A percentile compares a stretch with the other conserved stretches of the same genome.
These are phyloP conservation scores for Laticauda colubrina DNA, from an alignment of 2,113 vertebrate genomes.

Conservation along the genomic window DNA sequence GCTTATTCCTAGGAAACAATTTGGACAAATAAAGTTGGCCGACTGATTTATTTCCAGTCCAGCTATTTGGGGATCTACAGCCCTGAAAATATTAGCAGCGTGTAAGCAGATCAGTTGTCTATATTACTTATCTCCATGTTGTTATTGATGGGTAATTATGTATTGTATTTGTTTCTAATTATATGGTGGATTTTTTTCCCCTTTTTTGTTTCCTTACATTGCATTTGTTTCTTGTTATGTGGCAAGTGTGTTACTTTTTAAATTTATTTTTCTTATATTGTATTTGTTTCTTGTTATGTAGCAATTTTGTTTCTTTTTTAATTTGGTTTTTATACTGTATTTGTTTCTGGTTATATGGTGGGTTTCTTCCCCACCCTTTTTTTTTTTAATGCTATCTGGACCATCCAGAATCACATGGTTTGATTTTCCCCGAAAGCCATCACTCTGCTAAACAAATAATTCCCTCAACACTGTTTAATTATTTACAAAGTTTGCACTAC, in stretches of 20 bases:
- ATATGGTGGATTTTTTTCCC: background rate
- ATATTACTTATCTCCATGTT: background rate
- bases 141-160: background rate
- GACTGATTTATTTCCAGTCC: background rate
- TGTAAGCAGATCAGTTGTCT: background rate
- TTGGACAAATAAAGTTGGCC: background rate
- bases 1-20: background rate
- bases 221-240: background rate
- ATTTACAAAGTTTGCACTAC: too few species aligned
- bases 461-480: too few species aligned
- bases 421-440: background rate
- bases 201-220: background rate
- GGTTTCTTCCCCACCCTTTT: accelerated
- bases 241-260: background rate
- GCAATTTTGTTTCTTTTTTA: background rate
- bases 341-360: background rate
- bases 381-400: background rate
- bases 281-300: background rate
- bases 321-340: background rate
- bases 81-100: background rate
- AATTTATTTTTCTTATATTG: background rate
- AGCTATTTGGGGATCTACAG: background rate
- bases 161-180: background rate
- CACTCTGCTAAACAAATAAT: too few species aligned
- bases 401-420: background rate